Percentiles rank a stretch among this genome's conserved stretches.
These are phyloP conservation scores for Lerema accius DNA, from an alignment of 1,140 invertebrate species.

Conservation along the genomic window DNA sequence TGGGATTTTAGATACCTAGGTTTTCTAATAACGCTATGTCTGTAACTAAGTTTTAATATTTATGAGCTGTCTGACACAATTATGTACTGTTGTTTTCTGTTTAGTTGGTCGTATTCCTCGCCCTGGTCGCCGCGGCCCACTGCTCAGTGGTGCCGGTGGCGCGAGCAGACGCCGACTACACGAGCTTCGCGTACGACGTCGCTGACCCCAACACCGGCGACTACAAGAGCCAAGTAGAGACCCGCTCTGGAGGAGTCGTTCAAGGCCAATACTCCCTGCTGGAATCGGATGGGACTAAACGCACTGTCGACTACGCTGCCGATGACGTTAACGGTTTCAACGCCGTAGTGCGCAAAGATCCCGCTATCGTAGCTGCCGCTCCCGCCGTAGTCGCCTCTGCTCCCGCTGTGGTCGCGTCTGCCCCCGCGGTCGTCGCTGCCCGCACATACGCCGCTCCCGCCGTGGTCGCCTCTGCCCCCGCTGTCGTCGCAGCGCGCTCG, in stretches of 20 bases:
- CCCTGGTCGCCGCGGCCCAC: conserved; percentile 47
- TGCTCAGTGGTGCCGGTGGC: conserved; percentile 57
- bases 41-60: no score
- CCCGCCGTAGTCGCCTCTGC: conserved; percentile 35
- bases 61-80: no score
- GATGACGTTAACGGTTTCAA: conserved; percentile 56
- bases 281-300: conserved; percentile 54
- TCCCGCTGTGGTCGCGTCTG: conserved; percentile 32
- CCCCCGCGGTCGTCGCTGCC: conserved; percentile 38
- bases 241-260: conserved; percentile 47
- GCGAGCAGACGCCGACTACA: conserved; percentile 49
- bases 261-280: conserved; percentile 57
- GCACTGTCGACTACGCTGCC: conserved; percentile 55
- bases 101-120: conserved; percentile 59
- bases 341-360: conserved; percentile 50
- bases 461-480: conserved; percentile 30
- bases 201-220: conserved; percentile 62
- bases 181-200: conserved; percentile 57
- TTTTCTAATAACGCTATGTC: no score
- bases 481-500: neutral
- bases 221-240: conserved; percentile 59
- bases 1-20: no score
- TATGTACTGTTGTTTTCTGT: no score
- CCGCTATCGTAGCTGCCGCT: conserved; percentile 34
- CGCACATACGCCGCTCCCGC: conserved; percentile 35